phyloP scores from a whole-genome alignment of 1,140 invertebrate genomes.

The Bombus difficillimus region DNA sequence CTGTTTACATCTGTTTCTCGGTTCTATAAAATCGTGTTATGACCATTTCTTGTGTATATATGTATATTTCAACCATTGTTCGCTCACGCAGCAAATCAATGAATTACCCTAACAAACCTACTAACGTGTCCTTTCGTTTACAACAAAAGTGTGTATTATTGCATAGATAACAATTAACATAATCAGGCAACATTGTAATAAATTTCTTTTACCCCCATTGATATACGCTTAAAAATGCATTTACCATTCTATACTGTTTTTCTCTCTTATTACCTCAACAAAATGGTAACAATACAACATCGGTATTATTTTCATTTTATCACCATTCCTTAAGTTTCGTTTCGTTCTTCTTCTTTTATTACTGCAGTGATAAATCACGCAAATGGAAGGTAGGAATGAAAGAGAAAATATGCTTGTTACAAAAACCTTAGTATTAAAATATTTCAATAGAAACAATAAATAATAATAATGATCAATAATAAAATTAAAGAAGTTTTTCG shows the following conservation, averaged over 20 bases:
- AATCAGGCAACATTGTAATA: slow-evolving; percentile 24
- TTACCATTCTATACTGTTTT: slow-evolving; percentile 19
- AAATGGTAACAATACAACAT: slow-evolving; percentile 13
- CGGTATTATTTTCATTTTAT: background rate
- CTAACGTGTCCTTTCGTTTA: slow-evolving; percentile 1
- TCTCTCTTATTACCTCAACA: background rate
- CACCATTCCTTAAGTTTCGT: background rate
- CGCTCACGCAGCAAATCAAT: slow-evolving; percentile 34
- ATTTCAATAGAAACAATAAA: slow-evolving; percentile 83
- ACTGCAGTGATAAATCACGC: background rate
- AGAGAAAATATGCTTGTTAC: slow-evolving; percentile 76
- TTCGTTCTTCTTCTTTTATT: background rate
- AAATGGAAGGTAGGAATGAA: slow-evolving; percentile 63
- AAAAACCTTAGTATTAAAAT: slow-evolving; percentile 84
- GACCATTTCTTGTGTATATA: slow-evolving; percentile 6
- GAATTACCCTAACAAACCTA: slow-evolving; percentile 21
- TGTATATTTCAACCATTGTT: slow-evolving; percentile 16
- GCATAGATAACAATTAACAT: slow-evolving; percentile 34
- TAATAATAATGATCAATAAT: slow-evolving; percentile 81
- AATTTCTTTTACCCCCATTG: slow-evolving; percentile 9
- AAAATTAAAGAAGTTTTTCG: slow-evolving; percentile 80
- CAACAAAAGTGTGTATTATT: slow-evolving; percentile 22
- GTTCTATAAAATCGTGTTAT: slow-evolving; percentile 31
- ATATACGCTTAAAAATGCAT: slow-evolving; percentile 44
- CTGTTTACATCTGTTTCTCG: slow-evolving; percentile 24